Evolutionary conservation across 2,888 invertebrate genomes (phyloP).

Genomic region (Orthosia gracilis): DNA sequence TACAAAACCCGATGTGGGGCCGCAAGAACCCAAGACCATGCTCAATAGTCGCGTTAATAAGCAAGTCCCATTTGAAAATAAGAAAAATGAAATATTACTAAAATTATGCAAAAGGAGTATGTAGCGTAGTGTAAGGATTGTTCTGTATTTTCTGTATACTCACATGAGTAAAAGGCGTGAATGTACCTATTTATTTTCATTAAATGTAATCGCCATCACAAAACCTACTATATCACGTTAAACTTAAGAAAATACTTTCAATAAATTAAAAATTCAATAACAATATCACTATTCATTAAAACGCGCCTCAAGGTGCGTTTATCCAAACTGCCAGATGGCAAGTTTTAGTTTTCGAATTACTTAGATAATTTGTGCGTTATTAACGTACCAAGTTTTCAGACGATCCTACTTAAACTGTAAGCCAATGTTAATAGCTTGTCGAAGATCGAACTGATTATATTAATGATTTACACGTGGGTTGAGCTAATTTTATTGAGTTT

Average conservation of each 20-base stretch:
- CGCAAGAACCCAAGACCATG: too few relatives aligned
- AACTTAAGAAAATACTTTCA: not conserved
- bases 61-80: too few relatives aligned
- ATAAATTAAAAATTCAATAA: conserved; percentile 12
- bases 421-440: conserved; percentile 46
- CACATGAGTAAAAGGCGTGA: too few relatives aligned
- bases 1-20: too few relatives aligned
- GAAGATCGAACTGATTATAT: conserved; percentile 31
- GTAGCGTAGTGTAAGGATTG: too few relatives aligned
- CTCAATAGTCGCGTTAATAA: too few relatives aligned
- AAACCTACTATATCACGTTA: not conserved
- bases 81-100: too few relatives aligned
- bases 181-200: too few relatives aligned
- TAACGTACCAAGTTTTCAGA: conserved; percentile 49
- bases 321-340: conserved; percentile 33
- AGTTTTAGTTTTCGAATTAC: conserved; percentile 49
- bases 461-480: conserved; percentile 27
- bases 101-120: too few relatives aligned
- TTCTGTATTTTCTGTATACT: too few relatives aligned
- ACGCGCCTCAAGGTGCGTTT: conserved; percentile 31
- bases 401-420: conserved; percentile 45
- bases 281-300: conserved; percentile 11
- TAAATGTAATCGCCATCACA: too few relatives aligned
- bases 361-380: conserved; percentile 51
- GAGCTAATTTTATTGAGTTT: not conserved